Evolutionary conservation across 2,888 invertebrate genomes (phyloP).

Genomic region (Vannuccia rotundouncinata): DNA sequence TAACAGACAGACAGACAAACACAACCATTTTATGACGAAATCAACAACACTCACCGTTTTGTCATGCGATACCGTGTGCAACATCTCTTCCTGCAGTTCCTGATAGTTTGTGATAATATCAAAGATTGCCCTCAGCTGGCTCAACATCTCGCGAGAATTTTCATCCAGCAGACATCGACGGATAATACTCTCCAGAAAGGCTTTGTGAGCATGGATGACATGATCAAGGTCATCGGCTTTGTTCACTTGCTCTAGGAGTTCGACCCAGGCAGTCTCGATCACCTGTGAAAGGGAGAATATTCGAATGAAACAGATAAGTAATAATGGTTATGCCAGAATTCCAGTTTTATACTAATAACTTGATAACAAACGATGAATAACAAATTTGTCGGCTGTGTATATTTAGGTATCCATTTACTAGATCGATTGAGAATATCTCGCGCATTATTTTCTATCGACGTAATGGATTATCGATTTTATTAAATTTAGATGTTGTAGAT

Average conservation of each 20-base stretch:
- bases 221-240: conserved; percentile 75
- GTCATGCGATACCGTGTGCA: conserved; percentile 59
- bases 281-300: conserved; percentile 43
- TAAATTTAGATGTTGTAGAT: too few species aligned
- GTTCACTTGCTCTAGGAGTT: conserved; percentile 67
- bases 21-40: too few species aligned
- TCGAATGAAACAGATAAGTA: too few species aligned
- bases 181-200: conserved; percentile 73
- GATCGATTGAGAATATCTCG: too few species aligned
- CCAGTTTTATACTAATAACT: too few species aligned
- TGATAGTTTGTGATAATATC: conserved; percentile 73
- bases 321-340: too few species aligned
- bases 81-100: conserved; percentile 66
- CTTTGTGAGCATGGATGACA: conserved; percentile 75
- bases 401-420: too few species aligned
- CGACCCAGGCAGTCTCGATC: conserved; percentile 85
- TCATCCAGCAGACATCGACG: conserved; percentile 74
- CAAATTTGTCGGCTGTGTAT: too few species aligned
- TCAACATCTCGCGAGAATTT: conserved; percentile 61
- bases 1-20: too few species aligned
- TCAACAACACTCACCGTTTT: conserved; percentile 27
- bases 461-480: too few species aligned
- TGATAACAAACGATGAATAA: too few species aligned
- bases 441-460: too few species aligned
- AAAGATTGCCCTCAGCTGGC: conserved; percentile 70